Percentiles rank a stretch among this genome's conserved stretches.
Evolutionary conservation across 37 sponge, comb jelly and placozoan species (phyloP).

Genomic region (Tethya wilhelma): DNA sequence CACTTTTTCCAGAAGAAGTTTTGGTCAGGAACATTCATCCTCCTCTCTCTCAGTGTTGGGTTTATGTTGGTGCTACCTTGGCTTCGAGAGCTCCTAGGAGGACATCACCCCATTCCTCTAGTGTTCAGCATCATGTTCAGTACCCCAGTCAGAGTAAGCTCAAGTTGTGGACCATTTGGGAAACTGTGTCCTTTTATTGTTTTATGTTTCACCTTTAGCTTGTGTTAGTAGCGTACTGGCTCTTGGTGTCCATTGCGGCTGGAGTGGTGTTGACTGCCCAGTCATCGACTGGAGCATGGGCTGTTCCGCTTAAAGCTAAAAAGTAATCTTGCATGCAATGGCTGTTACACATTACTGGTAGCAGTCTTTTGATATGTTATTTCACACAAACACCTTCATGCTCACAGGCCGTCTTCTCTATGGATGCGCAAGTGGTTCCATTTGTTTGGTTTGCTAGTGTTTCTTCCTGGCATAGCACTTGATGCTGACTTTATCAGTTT

Average conservation of each 20-base stretch:
- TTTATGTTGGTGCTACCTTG: slow-evolving; percentile 46
- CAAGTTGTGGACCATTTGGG: too few relatives aligned
- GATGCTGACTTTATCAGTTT: slow-evolving; percentile 53
- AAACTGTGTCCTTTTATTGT: too few relatives aligned
- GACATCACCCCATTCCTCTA: slow-evolving; percentile 39
- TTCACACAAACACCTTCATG: neutral
- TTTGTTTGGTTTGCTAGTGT: slow-evolving; percentile 68
- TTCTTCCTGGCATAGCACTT: slow-evolving; percentile 54
- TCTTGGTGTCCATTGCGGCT: slow-evolving; percentile 21
- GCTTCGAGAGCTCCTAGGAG: slow-evolving; percentile 31
- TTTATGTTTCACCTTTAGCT: slow-evolving; percentile 16
- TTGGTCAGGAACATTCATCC: slow-evolving; percentile 69
- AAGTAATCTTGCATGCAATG: too few relatives aligned
- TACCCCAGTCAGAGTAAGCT: slow-evolving; percentile 38
- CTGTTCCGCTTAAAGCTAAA: slow-evolving; percentile 18
- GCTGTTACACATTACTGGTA: too few relatives aligned
- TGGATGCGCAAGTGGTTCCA: slow-evolving; percentile 87
- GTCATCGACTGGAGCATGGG: slow-evolving; percentile 23
- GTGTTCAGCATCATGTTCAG: slow-evolving; percentile 10
- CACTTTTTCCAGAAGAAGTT: slow-evolving; percentile 16
- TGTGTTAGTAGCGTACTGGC: slow-evolving; percentile 46
- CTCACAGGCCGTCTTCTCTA: slow-evolving; percentile 42
- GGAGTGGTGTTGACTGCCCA: slow-evolving; percentile 52
- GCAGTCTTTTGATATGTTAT: too few relatives aligned
- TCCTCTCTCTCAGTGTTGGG: slow-evolving; percentile 30